phyloP scores from a whole-genome alignment of 2,113 vertebrate species.

The Varanus salvator region DNA sequence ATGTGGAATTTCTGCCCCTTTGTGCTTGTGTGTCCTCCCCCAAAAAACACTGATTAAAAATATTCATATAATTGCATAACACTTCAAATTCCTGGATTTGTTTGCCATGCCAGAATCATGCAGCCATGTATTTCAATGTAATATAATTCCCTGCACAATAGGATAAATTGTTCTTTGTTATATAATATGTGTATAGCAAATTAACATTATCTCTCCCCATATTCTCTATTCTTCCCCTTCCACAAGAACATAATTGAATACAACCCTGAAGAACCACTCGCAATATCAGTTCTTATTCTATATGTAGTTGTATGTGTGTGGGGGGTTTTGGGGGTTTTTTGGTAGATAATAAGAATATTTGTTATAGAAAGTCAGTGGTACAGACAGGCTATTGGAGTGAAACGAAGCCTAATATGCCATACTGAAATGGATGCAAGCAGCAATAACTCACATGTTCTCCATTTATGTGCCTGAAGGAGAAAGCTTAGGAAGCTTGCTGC shows the following conservation, averaged over 20 bases:
- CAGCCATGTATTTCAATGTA: not conserved
- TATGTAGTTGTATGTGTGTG: not conserved
- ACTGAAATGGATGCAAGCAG: conserved; percentile 18
- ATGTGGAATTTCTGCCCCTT: not conserved
- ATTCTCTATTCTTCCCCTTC: not conserved
- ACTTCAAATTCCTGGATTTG: conserved; percentile 2
- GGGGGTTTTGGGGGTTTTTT: too few relatives aligned
- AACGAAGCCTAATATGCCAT: conserved; percentile 10
- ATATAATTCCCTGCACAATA: conserved; percentile 1
- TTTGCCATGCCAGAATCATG: conserved; percentile 2
- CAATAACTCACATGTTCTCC: conserved; percentile 2
- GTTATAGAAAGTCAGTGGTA: conserved; percentile 12
- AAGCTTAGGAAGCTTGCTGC: not conserved
- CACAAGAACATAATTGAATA: conserved; percentile 8
- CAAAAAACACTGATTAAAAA: not conserved
- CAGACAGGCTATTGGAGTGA: conserved; percentile 2
- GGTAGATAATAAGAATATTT: not conserved
- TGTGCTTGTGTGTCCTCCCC: not conserved
- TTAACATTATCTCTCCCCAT: not conserved
- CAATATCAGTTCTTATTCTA: conserved; percentile 44
- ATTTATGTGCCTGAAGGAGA: not conserved
- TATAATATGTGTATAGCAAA: conserved; percentile 29
- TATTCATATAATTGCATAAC: not conserved
- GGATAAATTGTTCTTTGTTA: conserved; percentile 21
- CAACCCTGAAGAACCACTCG: conserved; percentile 12